Base-by-base conservation (phyloP, 2,888 invertebrate species). In the Linhomoeus sp. region DNA sequence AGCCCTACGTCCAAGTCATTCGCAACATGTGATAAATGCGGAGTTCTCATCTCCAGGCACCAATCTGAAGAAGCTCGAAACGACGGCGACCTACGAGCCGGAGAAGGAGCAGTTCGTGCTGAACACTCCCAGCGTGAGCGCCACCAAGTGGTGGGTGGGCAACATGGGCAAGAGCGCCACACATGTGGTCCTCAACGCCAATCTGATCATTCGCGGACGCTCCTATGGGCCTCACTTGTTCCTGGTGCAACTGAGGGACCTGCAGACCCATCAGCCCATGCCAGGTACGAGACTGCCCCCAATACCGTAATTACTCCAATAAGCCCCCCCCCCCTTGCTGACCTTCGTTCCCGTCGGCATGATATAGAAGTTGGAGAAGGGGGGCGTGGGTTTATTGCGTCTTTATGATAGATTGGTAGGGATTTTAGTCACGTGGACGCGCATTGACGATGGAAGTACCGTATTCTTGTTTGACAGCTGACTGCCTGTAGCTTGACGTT, bases 101-200 rank as follows among this genome's bases (percentile, higher is more conserved):
- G 62, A 65, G 3, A 80, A 78, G 0, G 72, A 84, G 64, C 82
- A 90, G 69, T 92, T 92, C 65, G 71, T 88, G 33, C 66, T 92
- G 24, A 76, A 88, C 62, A 80, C 81, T 46, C 90, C 92, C 0
- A 80, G 80, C 1, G 68, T 86, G 17, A 82, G 84, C 0, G 77
- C 90, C 0, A 83, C 81, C 64, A 92, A 92, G 69, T 90, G 87
- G 87, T 90, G 88, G 90, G 86, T 88, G 23, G 90, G 88, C 20
- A 81, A 82, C 63, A 73, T 90, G 76, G 90, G 86, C 1, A 87
- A 88, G 54, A 83, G 87, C 0, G 80, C 82, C 12, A 92, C 87
- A 70, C 79, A 87, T 69, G 85, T 86, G 39, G 72, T 92, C 38
- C 84, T 92, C 0, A 78, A 88, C 64, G 90, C 92, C 1, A 87